phyloP scores from a whole-genome alignment of 2,797 vertebrate species.

The Rhinogobio ventralis region DNA sequence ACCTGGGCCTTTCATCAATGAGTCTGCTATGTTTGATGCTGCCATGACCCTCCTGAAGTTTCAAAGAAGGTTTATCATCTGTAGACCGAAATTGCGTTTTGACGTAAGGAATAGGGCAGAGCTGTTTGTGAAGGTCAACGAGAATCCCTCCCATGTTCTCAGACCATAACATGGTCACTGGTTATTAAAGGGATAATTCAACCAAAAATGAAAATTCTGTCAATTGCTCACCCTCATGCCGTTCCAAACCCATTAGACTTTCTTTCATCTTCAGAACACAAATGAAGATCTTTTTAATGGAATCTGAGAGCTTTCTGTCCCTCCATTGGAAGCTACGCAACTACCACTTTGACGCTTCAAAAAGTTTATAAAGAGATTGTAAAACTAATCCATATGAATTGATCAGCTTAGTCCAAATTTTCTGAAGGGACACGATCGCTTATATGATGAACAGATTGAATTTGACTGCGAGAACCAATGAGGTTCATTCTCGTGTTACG shows the following conservation, averaged over 20 bases:
- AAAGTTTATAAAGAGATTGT: no score
- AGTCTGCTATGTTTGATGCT: slow-evolving; percentile 56
- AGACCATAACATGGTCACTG: slow-evolving; percentile 1
- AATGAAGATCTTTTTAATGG: neutral
- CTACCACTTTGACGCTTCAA: no score
- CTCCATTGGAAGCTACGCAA: no score
- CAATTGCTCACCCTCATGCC: neutral
- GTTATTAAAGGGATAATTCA: neutral
- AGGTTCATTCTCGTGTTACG: no score
- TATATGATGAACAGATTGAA: no score
- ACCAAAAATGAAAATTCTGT: neutral
- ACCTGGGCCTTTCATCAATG: slow-evolving; percentile 74
- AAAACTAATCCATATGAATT: no score
- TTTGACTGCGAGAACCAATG: no score
- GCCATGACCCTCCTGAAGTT: slow-evolving; percentile 71
- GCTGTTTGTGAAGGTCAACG: slow-evolving; percentile 55
- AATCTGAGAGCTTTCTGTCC: no score
- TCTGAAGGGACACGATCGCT: no score
- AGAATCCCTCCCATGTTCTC: slow-evolving; percentile 44
- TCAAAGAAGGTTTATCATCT: slow-evolving; percentile 71
- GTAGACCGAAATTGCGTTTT: slow-evolving; percentile 65
- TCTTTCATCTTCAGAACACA: neutral
- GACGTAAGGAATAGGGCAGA: slow-evolving; percentile 59
- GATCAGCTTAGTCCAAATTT: no score
- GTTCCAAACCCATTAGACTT: neutral